Base-by-base conservation (phyloP, 2,888 invertebrate genomes). In the Lathronympha strigana region DNA sequence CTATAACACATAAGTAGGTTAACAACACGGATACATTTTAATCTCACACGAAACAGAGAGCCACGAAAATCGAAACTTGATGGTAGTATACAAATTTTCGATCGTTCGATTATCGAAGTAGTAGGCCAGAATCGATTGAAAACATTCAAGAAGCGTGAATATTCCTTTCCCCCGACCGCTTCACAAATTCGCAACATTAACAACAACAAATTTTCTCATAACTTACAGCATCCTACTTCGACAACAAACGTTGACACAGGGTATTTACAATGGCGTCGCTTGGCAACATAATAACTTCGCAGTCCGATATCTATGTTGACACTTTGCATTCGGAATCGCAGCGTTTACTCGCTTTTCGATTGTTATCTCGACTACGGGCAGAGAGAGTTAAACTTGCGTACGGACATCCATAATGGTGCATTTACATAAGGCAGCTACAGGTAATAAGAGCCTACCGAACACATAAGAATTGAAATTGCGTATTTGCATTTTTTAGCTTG, bases 281-380 rank as follows among this genome's bases (percentile, higher is more conserved):
- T 17, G 60, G 60, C 60, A 66, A 66, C 55, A 50, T 63, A 60
- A 63, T 63, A 63, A 74, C 71, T 69, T 72, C 47, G 58, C 67
- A 54, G 67, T 68, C 63, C 21, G 64, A 69, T 60, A 61, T 62
- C 61, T 57, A 51, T 67, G 75, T 71, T 73, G 77, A 78, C 79
- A 81, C 80, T 86, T 83, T 80, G 83, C 83, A 87, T 82, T 86
- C 84, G 79, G 83, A 88, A 86, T 86, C 75, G 75, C 70, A 73
- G 76, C 82, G 81, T 84, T 84, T 83, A 84, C 82, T 76, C 78
- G 73, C 71, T 71, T 58, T 75, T 70, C 67, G 85, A 87, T 87
- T 76, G 77, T 78, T 84, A 87, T 85, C 84, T 77, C 68, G 69
- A 71, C 31, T 55, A 25, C 11, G 40, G 28, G 19, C 45, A 17